Percentiles rank a stretch among this genome's conserved stretches.
Evolutionary conservation across 2,113 vertebrate genomes (phyloP).

Genomic region (Plotosus lineatus): DNA sequence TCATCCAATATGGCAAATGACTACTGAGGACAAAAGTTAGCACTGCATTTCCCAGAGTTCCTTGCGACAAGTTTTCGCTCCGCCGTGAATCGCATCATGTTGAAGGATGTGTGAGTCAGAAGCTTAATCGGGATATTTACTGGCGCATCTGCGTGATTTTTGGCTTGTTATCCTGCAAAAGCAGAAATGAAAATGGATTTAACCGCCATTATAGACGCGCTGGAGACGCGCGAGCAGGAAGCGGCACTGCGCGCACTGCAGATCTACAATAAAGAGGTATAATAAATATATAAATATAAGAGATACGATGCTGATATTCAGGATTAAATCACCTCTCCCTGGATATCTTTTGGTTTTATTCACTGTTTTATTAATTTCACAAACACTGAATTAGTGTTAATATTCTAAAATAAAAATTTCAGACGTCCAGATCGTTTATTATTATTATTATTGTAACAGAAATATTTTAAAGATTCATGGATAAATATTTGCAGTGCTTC

Average conservation of each 20-base stretch:
- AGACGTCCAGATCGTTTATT: not conserved
- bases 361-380: too few species aligned
- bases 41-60: conserved; percentile 27
- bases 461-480: not conserved
- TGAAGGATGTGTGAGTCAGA: conserved; percentile 35
- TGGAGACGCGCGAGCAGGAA: conserved; percentile 82
- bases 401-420: too few species aligned
- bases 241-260: conserved; percentile 74
- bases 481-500: not conserved
- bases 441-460: too few species aligned
- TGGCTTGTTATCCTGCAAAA: conserved; percentile 5
- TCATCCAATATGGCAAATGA: not conserved
- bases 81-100: conserved; percentile 62
- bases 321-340: not conserved
- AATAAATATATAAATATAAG: not conserved
- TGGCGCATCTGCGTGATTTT: conserved; percentile 14
- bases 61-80: conserved; percentile 36
- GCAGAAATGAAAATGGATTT: conserved; percentile 78
- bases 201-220: conserved; percentile 71
- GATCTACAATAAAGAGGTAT: conserved; percentile 78
- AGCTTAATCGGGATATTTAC: not conserved
- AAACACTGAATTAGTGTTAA: too few species aligned
- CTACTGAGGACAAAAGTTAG: not conserved
- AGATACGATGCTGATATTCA: not conserved
- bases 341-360: too few species aligned